A percentile compares a stretch with the other conserved stretches of the same genome.
phyloP scores from a whole-genome alignment of 2,888 invertebrate species.

The Anarsia innoxiella region DNA sequence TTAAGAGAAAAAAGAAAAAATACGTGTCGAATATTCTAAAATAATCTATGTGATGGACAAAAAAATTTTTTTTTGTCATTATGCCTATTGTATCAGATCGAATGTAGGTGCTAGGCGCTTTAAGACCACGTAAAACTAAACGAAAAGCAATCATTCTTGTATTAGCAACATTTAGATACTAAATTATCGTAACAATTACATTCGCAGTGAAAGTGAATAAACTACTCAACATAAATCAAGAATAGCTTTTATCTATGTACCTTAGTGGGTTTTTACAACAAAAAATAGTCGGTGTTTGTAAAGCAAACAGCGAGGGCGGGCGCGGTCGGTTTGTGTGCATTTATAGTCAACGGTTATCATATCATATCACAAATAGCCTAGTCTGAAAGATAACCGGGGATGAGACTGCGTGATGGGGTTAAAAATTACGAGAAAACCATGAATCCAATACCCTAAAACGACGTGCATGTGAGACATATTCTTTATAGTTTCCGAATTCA shows the following conservation, averaged over 20 bases:
- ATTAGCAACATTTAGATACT: neutral
- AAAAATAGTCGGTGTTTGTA: slow-evolving; percentile 46
- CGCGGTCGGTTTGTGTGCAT: slow-evolving; percentile 42
- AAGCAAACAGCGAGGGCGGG: slow-evolving; percentile 59
- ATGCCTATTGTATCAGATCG: no score
- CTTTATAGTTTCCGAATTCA: no score
- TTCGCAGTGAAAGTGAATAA: slow-evolving; percentile 1
- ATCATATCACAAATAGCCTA: slow-evolving; percentile 51
- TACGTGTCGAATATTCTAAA: no score
- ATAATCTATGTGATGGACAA: no score
- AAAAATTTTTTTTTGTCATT: no score
- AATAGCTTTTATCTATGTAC: slow-evolving; percentile 9
- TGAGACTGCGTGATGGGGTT: no score
- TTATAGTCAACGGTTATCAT: slow-evolving; percentile 57
- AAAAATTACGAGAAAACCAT: no score
- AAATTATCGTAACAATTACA: neutral
- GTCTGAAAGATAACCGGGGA: slow-evolving; percentile 30
- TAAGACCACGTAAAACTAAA: no score
- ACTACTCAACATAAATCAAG: slow-evolving; percentile 3
- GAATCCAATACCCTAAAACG: no score
- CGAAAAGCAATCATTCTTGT: neutral
- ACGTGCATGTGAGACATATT: no score
- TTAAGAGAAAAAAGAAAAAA: no score
- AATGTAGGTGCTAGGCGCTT: no score
- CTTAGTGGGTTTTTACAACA: slow-evolving; percentile 24